Percentiles rank a stretch among this genome's conserved stretches.
Conservation (phyloP, 2,888 invertebrate genomes). For the Gymnoscelis rufifasciata region DNA sequence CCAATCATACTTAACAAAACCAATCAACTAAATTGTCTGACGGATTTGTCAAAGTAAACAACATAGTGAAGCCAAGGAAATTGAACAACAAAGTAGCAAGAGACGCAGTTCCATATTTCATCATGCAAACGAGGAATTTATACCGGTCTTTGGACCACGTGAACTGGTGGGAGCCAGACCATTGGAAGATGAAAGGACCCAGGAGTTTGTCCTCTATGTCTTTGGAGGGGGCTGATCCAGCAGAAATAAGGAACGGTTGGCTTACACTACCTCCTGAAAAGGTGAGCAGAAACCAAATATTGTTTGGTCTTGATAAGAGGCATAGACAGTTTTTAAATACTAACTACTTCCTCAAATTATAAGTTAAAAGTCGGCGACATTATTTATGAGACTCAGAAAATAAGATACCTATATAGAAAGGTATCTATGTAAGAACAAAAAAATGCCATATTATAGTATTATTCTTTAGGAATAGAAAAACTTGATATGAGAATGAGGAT, state of each 20-base stretch:
- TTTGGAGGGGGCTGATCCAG: slow-evolving; percentile 52
- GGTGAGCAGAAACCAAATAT: slow-evolving; percentile 48
- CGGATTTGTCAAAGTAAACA: background rate
- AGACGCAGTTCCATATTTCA: slow-evolving; percentile 4
- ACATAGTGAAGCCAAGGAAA: background rate
- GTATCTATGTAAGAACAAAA: too few relatives aligned
- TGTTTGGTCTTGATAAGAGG: too few relatives aligned
- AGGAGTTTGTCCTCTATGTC: slow-evolving; percentile 54
- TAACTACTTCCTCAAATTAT: too few relatives aligned
- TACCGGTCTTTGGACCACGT: slow-evolving; percentile 56
- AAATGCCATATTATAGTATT: too few relatives aligned
- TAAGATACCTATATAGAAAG: too few relatives aligned
- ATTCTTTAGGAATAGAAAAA: too few relatives aligned
- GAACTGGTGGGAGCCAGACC: slow-evolving; percentile 66
- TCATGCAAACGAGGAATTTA: slow-evolving; percentile 51
- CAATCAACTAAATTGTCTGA: background rate
- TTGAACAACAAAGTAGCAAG: background rate
- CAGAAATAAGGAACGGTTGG: slow-evolving; percentile 67
- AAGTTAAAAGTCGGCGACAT: too few relatives aligned
- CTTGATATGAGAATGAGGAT: too few relatives aligned
- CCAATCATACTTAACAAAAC: background rate
- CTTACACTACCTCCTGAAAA: slow-evolving; percentile 47
- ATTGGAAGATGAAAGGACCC: slow-evolving; percentile 47
- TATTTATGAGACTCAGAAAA: too few relatives aligned
- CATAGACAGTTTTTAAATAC: too few relatives aligned